Evolutionary conservation across 2,888 invertebrate species (phyloP).

Genomic region (Lathronympha strigana): DNA sequence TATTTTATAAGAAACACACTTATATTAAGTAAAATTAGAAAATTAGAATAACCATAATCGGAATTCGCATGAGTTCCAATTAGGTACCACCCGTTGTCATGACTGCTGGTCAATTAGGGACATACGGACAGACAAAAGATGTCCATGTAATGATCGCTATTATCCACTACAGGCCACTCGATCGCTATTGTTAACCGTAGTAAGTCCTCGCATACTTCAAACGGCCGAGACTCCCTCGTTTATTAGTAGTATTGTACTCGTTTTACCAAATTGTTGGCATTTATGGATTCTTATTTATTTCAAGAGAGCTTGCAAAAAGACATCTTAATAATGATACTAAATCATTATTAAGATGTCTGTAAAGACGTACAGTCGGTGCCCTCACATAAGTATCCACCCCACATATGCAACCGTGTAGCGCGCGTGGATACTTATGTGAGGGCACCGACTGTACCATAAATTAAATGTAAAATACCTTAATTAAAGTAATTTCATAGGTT

Average conservation of each 20-base stretch:
- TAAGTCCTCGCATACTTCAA: constrained; percentile 36
- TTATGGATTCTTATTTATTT: background rate
- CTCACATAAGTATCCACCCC: too few relatives aligned
- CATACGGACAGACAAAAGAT: constrained; percentile 62
- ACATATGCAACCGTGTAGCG: too few relatives aligned
- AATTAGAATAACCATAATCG: background rate
- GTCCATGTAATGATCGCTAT: constrained; percentile 61
- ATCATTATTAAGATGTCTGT: too few relatives aligned
- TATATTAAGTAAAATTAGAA: background rate
- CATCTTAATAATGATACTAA: background rate
- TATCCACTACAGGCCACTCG: constrained; percentile 60
- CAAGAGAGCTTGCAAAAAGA: background rate
- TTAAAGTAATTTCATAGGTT: too few relatives aligned
- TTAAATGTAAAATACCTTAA: too few relatives aligned
- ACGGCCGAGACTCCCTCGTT: constrained; percentile 18
- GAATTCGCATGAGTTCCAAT: constrained; percentile 42
- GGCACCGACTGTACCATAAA: too few relatives aligned
- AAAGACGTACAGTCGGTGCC: too few relatives aligned
- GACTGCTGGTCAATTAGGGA: constrained; percentile 59
- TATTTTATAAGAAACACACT: too few relatives aligned
- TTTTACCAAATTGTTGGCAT: constrained; percentile 8
- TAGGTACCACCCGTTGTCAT: constrained; percentile 56
- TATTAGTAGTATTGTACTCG: constrained; percentile 19
- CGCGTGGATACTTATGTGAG: too few relatives aligned
- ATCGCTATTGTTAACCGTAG: constrained; percentile 52